Evolutionary conservation across 2,113 vertebrate species (phyloP).

Genomic region (Corythornis madagascariensis): DNA sequence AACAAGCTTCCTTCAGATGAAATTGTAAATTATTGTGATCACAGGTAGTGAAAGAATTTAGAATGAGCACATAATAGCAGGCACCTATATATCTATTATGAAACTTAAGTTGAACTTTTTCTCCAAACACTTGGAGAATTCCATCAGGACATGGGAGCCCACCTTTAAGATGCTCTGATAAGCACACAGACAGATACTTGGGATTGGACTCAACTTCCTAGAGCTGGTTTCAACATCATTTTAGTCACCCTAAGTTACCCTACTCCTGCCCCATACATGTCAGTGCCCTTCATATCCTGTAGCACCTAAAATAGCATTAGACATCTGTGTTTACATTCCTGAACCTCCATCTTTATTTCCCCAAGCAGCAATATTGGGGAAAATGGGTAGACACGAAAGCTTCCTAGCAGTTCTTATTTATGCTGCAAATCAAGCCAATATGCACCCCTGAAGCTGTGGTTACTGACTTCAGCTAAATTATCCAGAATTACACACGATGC

Average conservation of each 20-base stretch:
- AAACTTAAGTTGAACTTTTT: background rate
- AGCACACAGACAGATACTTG: background rate
- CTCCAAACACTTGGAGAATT: background rate
- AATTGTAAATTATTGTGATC: background rate
- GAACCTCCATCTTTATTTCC: background rate
- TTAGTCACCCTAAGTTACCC: background rate
- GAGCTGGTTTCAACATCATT: background rate
- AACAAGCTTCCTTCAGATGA: background rate
- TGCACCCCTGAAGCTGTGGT: background rate
- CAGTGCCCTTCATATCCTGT: background rate
- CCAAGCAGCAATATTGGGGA: background rate
- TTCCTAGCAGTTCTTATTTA: background rate
- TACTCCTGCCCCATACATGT: rapidly evolving
- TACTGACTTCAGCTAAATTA: background rate
- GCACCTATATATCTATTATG: background rate
- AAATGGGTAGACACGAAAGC: background rate
- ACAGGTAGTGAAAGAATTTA: background rate
- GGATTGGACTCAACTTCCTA: background rate
- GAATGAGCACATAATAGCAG: background rate
- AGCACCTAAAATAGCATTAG: background rate
- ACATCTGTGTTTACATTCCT: background rate
- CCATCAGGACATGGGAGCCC: background rate
- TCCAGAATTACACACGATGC: background rate
- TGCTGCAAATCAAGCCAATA: background rate
- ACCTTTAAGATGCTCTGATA: background rate